Evolutionary conservation across 2,888 invertebrate species (phyloP), one percentile per base, ranked within the genome.

Genomic region (Cosmorhoe ocellata): DNA sequence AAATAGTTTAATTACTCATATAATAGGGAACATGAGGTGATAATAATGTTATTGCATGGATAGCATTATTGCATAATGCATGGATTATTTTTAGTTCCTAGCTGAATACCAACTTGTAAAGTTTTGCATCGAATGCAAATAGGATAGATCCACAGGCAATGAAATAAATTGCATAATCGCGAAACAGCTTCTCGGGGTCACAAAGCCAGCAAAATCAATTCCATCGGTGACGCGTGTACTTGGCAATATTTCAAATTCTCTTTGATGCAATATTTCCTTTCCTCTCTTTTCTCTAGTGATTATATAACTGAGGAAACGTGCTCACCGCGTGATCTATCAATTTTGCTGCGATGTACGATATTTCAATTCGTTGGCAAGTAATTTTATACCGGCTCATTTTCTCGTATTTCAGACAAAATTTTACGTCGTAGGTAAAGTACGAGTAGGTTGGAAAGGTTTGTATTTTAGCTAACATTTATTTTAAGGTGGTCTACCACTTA

Each of bases 191-290:
- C 62, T 60, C 55, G 51, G 63, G 65, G 71, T 71, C 74, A 71
- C 76, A 75, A 78, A 76, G 74, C 68, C 72, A 66, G 66, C 66
- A 69, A 76, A 85, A 87, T 85, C 85, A 84, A 84, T 86, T 77
- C 74, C 60, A 57, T 65, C 63, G 67, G 69, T 73, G 79, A 81
- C 79, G 79, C 81, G 72, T 82, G 65, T 72, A 7, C 71, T 84
- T 86, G 87, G 85, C 87, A 86, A 82, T 84, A 85, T 84, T 83
- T 86, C 87, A 85, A 86, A 80, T 77, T 79, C 74, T 71, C 76
- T 81, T 78, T 81, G 83, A 82, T 83, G 81, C 81, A 82, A 81
- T 78, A 80, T 79, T 80, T 79, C 70, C 64, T 66, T 67, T 71
- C 61, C 66, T 64, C 64, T 73, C 62, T 68, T 75, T 76, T 69